A percentile compares a stretch with the other conserved stretches of the same genome.
Evolutionary conservation across 2,113 vertebrate genomes (phyloP).

Genomic region (Sorex fumeus): DNA sequence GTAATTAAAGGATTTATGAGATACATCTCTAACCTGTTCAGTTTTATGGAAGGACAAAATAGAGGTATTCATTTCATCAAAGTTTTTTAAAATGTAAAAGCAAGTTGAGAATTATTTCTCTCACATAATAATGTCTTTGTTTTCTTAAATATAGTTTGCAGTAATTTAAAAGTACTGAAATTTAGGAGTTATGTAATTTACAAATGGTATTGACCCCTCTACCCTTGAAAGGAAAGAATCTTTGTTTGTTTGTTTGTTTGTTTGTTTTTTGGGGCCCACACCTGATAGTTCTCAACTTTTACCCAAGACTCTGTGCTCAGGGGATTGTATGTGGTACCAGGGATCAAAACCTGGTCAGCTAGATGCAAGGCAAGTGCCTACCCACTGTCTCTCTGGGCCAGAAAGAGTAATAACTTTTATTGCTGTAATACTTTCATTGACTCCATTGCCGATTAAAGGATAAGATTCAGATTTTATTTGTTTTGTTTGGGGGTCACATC

Average conservation of each 20-base stretch:
- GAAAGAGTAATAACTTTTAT: conserved; percentile 34
- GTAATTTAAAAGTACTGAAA: conserved; percentile 65
- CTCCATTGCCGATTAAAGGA: background rate
- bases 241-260: no score
- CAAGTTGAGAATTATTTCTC: conserved; percentile 72
- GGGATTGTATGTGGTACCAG: no score
- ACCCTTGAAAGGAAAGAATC: conserved; percentile 57
- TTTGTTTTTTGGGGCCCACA: no score
- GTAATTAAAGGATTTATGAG: conserved; percentile 81
- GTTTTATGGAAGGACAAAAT: conserved; percentile 81
- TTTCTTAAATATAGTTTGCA: conserved; percentile 74
- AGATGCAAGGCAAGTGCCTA: no score
- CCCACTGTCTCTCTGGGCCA: no score
- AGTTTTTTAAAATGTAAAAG: conserved; percentile 73
- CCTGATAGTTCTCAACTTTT: no score
- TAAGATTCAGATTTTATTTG: background rate
- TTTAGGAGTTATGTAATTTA: conserved; percentile 55
- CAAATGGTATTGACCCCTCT: conserved; percentile 65
- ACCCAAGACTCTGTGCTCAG: no score
- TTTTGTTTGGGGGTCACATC: no score
- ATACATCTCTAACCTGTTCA: conserved; percentile 69
- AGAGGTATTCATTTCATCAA: conserved; percentile 79
- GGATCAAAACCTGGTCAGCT: no score
- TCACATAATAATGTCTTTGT: conserved; percentile 77
- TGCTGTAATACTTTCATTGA: conserved; percentile 69